Conservation (phyloP, 2,113 vertebrate genomes). For the Amblyornis subalaris region DNA sequence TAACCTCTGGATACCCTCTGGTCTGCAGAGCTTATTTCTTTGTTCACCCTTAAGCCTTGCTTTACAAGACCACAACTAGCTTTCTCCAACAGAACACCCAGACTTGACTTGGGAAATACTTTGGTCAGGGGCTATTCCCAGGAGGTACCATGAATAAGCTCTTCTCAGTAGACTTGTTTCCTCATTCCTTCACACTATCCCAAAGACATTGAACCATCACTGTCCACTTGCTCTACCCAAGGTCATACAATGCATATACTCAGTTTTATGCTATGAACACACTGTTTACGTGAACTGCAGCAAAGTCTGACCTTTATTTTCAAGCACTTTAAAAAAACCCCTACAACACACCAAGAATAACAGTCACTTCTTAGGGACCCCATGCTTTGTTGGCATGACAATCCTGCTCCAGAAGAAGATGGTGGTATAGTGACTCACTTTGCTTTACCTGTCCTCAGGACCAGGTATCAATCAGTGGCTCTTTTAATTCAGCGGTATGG, state of each 20-base stretch:
- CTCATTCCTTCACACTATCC: not conserved
- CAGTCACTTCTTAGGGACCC: not conserved
- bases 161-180: not conserved
- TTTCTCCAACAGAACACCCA: not conserved
- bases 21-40: not conserved
- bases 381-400: not conserved
- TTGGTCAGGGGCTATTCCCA: not conserved
- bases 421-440: not conserved
- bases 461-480: not conserved
- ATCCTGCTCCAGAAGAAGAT: not conserved
- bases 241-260: not conserved
- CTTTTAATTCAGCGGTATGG: not conserved
- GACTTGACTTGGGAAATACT: not conserved
- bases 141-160: not conserved
- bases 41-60: not conserved
- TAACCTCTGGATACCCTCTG: not conserved
- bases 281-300: not conserved
- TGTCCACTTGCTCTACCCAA: not conserved
- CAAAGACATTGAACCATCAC: not conserved
- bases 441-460: not conserved
- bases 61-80: not conserved
- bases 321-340: accelerated
- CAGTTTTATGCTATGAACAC: not conserved
- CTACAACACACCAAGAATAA: not conserved
- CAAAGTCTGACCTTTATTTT: not conserved